Evolutionary conservation across 2,888 invertebrate genomes (phyloP).

Genomic region (Linnaemya tessellans): DNA sequence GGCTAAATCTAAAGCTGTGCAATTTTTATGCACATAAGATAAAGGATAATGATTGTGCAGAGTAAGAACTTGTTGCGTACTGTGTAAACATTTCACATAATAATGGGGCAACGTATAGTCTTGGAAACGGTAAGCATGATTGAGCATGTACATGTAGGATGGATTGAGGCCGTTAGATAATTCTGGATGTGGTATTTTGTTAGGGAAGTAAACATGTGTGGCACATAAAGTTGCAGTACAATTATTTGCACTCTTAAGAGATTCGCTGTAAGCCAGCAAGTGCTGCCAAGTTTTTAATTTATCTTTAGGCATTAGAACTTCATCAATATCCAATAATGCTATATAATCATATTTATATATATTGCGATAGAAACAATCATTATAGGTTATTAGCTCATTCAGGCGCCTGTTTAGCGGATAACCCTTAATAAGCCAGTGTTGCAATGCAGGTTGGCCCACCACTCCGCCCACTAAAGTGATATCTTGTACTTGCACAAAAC

Average conservation of each 20-base stretch:
- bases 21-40: slow-evolving; percentile 86
- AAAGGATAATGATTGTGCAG: slow-evolving; percentile 95
- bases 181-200: neutral
- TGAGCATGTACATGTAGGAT: slow-evolving; percentile 94
- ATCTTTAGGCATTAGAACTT: slow-evolving; percentile 93
- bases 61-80: slow-evolving; percentile 92
- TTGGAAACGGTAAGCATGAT: slow-evolving; percentile 92
- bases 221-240: slow-evolving; percentile 25
- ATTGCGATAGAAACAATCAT: slow-evolving; percentile 95
- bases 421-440: slow-evolving; percentile 30
- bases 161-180: slow-evolving; percentile 85
- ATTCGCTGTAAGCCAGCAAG: neutral
- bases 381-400: slow-evolving; percentile 96
- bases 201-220: slow-evolving; percentile 34
- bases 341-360: slow-evolving; percentile 93
- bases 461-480: slow-evolving; percentile 37
- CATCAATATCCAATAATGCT: slow-evolving; percentile 94
- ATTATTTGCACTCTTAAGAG: neutral
- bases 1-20: slow-evolving; percentile 91
- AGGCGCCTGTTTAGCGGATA: slow-evolving; percentile 87
- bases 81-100: slow-evolving; percentile 95
- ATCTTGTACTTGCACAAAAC: slow-evolving; percentile 34
- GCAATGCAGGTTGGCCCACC: slow-evolving; percentile 5
- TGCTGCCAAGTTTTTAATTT: slow-evolving; percentile 25
- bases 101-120: slow-evolving; percentile 95